phyloP scores from a whole-genome alignment of 30 jellyfish, hydroid and myxozoan species.

The Aurelia sp. region DNA sequence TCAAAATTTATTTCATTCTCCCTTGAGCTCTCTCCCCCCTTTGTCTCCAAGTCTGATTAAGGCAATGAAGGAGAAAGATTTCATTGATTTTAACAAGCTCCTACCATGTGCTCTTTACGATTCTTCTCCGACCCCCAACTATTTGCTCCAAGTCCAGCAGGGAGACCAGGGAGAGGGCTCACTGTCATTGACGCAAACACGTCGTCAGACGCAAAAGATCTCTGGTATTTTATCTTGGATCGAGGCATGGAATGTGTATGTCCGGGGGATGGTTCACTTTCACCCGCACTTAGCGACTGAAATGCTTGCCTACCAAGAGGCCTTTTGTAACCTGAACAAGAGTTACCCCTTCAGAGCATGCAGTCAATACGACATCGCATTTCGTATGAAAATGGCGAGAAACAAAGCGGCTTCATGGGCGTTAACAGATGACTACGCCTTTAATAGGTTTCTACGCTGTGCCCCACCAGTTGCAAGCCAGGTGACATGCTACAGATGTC shows the following conservation, averaged over 20 bases:
- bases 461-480: not conserved
- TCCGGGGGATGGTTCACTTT: conserved; percentile 22
- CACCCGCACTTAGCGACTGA: not conserved
- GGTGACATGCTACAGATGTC: not conserved
- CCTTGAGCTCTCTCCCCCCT: conserved; percentile 2
- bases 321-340: not conserved
- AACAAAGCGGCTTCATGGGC: conserved; percentile 2
- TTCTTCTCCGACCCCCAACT: not conserved
- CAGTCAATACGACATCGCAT: conserved; percentile 17
- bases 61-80: not conserved
- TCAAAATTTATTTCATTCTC: not conserved
- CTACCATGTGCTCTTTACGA: conserved; percentile 3
- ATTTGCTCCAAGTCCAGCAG: not conserved
- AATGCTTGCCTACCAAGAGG: conserved; percentile 22
- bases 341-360: not conserved
- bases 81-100: conserved; percentile 8
- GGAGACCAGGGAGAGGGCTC: not conserved
- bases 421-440: conserved; percentile 6
- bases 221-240: not conserved
- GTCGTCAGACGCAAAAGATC: not conserved
- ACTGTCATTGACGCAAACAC: not conserved
- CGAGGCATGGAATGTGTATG: conserved; percentile 20
- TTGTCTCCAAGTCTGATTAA: not conserved
- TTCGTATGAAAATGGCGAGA: conserved; percentile 21
- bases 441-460: conserved; percentile 23